phyloP scores from a whole-genome alignment of 1,140 invertebrate species.

The Luehdorfia chinensis region DNA sequence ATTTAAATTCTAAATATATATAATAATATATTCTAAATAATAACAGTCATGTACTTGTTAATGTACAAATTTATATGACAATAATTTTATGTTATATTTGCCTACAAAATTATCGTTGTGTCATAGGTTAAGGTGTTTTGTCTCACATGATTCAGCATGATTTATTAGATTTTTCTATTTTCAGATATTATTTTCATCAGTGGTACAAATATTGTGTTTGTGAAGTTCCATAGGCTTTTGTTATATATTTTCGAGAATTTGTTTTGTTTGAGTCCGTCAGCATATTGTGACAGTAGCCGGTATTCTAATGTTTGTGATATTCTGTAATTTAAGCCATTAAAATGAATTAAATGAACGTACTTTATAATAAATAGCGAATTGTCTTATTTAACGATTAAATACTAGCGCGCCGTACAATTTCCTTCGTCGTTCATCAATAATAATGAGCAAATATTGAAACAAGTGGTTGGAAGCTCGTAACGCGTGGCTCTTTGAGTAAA shows the following conservation, averaged over 20 bases:
- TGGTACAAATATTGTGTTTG: too few species aligned
- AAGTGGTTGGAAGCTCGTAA: not conserved
- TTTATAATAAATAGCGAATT: not conserved
- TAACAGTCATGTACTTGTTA: not conserved
- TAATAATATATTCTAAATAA: too few species aligned
- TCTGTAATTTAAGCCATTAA: constrained; percentile 24
- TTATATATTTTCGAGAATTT: too few species aligned
- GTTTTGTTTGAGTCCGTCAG: not conserved
- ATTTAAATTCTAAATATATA: too few species aligned
- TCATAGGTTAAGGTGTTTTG: not conserved
- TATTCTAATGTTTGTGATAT: constrained; percentile 35
- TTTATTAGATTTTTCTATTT: too few species aligned
- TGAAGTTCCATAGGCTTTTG: too few species aligned
- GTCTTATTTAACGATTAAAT: not conserved
- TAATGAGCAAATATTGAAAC: constrained; percentile 3
- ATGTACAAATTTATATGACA: constrained; percentile 4
- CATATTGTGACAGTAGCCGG: constrained; percentile 6
- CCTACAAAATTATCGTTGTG: not conserved
- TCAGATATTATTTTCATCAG: too few species aligned
- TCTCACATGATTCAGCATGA: too few species aligned
- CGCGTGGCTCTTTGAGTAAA: constrained; percentile 11
- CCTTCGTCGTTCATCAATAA: not conserved
- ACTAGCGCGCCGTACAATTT: not conserved
- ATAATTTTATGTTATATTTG: constrained; percentile 14
- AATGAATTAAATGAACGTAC: constrained; percentile 26